Evolutionary conservation across 1,140 invertebrate genomes (phyloP), one percentile per base, ranked within the genome.

Genomic region (Gonatopus flavifemur): DNA sequence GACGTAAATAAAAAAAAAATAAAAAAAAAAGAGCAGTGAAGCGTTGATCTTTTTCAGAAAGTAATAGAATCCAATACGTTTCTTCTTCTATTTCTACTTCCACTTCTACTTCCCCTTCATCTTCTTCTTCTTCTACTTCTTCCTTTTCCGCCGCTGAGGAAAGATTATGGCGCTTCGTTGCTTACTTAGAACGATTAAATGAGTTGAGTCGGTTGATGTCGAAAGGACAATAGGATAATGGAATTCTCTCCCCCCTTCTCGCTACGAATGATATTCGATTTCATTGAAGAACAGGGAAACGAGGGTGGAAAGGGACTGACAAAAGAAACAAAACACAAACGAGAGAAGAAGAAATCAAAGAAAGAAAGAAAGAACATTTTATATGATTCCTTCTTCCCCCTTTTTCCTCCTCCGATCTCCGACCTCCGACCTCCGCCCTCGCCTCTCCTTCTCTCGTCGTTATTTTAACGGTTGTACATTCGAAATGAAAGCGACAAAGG

Each of bases 321-420:
- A 32, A 30, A 49, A 35, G 31, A 31, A 19, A n/a, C 12, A 16
- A 31, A 20, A 43, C 24, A 12, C 39, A 43, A 25, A 37, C 40
- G 25, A 49, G 20, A 21, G 30, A 40, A 49, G 20, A 33, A 33
- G 30, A 49, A 43, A n/a, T n/a, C n/a, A n/a, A 35, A 31, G 12
- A 10, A 36, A 30, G 16, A 43, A 22, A 22, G 10, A 28, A 24
- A 49, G 25, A 12, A 21, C 25, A 3, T 19, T 48, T 40, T 21
- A 40, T 40, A 31, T 40, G 18, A 15, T 21, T 48, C 24, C 21
- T 31, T 20, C 28, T 20, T 40, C 40, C 21, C 13, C 40, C 19
- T 32, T 16, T 28, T 36, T 21, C 32, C 37, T 44, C 25, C 22
- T 25, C 13, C 40, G 30, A 25, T 20, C 22, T 22, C 15, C 19